A percentile compares a stretch with the other conserved stretches of the same genome.
Evolutionary conservation across 2,113 vertebrate species (phyloP).

Genomic region (Chamaetylas fuelleborni): DNA sequence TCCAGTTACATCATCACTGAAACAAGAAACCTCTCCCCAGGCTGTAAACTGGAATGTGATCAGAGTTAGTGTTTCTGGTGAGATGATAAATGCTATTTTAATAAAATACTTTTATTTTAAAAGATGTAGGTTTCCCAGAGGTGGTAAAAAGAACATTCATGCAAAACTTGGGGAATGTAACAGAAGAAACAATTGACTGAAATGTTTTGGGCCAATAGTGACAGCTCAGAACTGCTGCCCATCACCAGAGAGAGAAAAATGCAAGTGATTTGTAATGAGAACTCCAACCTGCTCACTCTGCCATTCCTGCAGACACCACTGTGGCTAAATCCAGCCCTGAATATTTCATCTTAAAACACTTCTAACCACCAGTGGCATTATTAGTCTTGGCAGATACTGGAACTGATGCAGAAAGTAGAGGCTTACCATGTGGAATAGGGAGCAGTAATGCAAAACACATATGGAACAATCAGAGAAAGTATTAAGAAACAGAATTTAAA

Average conservation of each 20-base stretch:
- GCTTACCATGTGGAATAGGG: conserved; percentile 56
- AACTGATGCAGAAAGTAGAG: conserved; percentile 38
- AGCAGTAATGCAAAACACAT: conserved; percentile 51
- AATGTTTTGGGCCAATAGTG: background rate
- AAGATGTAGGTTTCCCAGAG: background rate
- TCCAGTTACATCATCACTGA: background rate
- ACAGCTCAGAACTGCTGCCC: background rate
- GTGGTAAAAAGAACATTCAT: background rate
- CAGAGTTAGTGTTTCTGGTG: background rate
- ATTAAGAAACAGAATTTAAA: background rate
- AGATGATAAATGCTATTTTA: background rate
- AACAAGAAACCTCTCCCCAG: background rate
- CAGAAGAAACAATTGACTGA: background rate
- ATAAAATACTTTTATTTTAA: background rate
- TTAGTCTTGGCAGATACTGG: background rate
- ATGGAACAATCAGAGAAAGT: conserved; percentile 11
- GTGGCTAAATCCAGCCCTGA: background rate
- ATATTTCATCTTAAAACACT: background rate
- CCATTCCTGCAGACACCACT: background rate
- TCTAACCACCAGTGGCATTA: background rate
- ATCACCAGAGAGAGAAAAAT: background rate
- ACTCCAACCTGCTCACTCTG: background rate
- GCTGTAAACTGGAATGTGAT: background rate
- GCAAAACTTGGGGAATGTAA: background rate
- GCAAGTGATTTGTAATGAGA: background rate